Base-by-base conservation (phyloP, 1,140 invertebrate genomes). In the Drusus annulatus region DNA sequence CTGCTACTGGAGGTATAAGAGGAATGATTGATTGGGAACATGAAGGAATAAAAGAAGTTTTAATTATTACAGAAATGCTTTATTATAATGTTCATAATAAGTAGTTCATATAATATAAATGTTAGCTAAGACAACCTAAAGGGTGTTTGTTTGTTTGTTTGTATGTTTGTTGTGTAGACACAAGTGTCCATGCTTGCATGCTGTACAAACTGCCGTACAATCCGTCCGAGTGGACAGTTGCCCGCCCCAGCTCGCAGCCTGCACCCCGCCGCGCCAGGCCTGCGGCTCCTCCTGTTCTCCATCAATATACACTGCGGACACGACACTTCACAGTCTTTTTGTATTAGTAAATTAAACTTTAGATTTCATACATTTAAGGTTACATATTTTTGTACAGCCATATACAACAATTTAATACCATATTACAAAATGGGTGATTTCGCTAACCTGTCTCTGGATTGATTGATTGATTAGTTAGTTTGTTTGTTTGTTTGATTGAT, bases 31-130 rank as follows among this genome's bases (percentile, higher is more conserved):
- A 36, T 36, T 23, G 3, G n/a, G 25, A 25, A 25, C 16, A 63
- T 13, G 23, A 68, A 25, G 16, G 19, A 76, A 79, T 79, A 63
- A 82, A 76, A 79, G 56, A 65, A 21, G 56, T 87, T 87, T 90
- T 74, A 54, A 89, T 89, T 89, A 90, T 89, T 90, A 90, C 89
- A 90, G 88, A 90, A 90, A 90, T 89, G 88, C 87, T 90, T 90
- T 90, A 89, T 89, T 90, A 86, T 87, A 89, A 90, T 89, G 88
- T 89, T 89, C 88, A 89, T 89, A 89, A 88, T 87, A 89, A 88
- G 89, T 90, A 89, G 87, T 89, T 89, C 15, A 62, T 87, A 87
- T 88, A 87, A 89, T 89, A 89, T 89, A 89, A 89, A 89, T 87
- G 88, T 90, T 88, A 89, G 89, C 88, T 90, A 90, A 88, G 88